These are phyloP conservation scores for Arctocebus calabarensis DNA, from an alignment of 2,797 vertebrate species.

Conservation along the genomic window DNA sequence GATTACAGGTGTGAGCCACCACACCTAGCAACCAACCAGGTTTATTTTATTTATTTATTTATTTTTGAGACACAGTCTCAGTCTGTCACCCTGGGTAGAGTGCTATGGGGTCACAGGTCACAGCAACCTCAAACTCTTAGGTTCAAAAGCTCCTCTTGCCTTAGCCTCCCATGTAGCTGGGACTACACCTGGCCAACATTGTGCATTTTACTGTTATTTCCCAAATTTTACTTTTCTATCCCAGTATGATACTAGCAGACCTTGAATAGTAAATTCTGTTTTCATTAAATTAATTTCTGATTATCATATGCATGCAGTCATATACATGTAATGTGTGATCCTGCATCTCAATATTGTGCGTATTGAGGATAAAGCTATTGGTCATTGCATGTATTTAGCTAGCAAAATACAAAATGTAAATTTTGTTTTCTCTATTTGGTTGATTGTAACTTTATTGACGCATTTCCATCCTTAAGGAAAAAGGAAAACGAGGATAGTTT, in stretches of 20 bases:
- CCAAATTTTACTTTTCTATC: not conserved
- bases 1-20: too few relatives aligned
- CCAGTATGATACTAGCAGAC: not conserved
- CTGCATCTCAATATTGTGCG: not conserved
- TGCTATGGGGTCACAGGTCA: too few relatives aligned
- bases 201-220: slow-evolving; percentile 46
- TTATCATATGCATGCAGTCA: not conserved
- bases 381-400: not conserved
- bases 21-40: too few relatives aligned
- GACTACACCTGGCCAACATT: not conserved
- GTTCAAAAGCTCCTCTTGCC: too few relatives aligned
- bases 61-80: too few relatives aligned
- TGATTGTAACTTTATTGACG: not conserved
- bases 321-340: not conserved
- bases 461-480: slow-evolving; percentile 6
- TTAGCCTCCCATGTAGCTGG: too few relatives aligned
- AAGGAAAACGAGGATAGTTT: slow-evolving; percentile 28
- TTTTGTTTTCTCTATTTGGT: slow-evolving; percentile 51
- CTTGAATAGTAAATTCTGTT: slow-evolving; percentile 22
- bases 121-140: too few relatives aligned
- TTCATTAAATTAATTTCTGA: slow-evolving; percentile 18
- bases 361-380: not conserved
- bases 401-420: not conserved
- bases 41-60: too few relatives aligned
- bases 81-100: too few relatives aligned